Conservation (phyloP, 2,797 vertebrate species). For the Channallabes apus region DNA sequence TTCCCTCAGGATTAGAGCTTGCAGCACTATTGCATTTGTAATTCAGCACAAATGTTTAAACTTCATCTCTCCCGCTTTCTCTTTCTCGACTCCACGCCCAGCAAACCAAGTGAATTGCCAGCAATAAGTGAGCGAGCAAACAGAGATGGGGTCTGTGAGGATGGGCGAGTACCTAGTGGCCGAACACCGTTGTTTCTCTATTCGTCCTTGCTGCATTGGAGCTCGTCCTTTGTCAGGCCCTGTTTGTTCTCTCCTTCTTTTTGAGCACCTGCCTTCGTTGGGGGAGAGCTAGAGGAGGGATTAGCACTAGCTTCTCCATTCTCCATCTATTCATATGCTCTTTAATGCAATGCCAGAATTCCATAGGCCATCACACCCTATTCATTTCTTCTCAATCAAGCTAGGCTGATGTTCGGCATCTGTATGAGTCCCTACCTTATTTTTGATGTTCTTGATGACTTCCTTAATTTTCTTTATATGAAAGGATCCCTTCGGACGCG, state of each 20-base stretch:
- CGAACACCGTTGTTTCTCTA: conserved; percentile 61
- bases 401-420: conserved; percentile 6
- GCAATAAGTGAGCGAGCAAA: conserved; percentile 60
- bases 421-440: background rate
- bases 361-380: conserved; percentile 27
- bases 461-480: background rate
- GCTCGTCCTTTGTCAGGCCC: conserved; percentile 54
- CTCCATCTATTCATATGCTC: conserved; percentile 56
- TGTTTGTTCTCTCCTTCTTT: conserved; percentile 49
- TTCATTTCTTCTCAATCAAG: background rate
- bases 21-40: conserved; percentile 84
- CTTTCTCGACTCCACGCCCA: conserved; percentile 52
- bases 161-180: conserved; percentile 40
- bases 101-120: conserved; percentile 56
- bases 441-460: background rate
- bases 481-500: background rate
- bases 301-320: conserved; percentile 55
- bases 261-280: conserved; percentile 58
- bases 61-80: conserved; percentile 56
- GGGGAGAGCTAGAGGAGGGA: conserved; percentile 48
- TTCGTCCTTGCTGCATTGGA: conserved; percentile 42
- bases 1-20: conserved; percentile 79
- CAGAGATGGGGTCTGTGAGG: conserved; percentile 30
- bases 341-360: conserved; percentile 57
- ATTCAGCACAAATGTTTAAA: conserved; percentile 80